A percentile compares a stretch with the other conserved stretches of the same genome.
Evolutionary conservation across 2,113 vertebrate genomes (phyloP).

Genomic region (Ailurus styani): DNA sequence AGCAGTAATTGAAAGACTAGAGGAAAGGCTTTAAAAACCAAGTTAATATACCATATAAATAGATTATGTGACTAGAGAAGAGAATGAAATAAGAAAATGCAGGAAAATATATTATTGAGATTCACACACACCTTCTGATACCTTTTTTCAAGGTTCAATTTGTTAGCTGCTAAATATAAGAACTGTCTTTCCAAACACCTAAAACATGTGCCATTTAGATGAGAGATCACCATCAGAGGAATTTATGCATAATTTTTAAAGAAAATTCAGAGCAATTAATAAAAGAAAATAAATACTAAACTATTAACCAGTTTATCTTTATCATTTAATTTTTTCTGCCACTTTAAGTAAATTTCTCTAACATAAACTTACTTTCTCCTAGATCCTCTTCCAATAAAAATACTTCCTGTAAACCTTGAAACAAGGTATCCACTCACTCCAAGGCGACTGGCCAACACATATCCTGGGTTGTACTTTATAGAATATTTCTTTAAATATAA

Average conservation of each 20-base stretch:
- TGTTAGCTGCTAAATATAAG: slow-evolving; percentile 61
- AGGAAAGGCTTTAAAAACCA: slow-evolving; percentile 43
- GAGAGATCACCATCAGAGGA: slow-evolving; percentile 52
- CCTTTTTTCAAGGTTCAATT: slow-evolving; percentile 78
- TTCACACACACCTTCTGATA: slow-evolving; percentile 73
- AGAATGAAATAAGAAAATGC: slow-evolving; percentile 49
- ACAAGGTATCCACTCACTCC: slow-evolving; percentile 96
- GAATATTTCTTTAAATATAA: slow-evolving; percentile 92
- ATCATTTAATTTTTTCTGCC: slow-evolving; percentile 69
- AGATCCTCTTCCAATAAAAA: slow-evolving; percentile 97
- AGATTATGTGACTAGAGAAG: slow-evolving; percentile 20
- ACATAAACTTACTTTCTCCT: slow-evolving; percentile 92
- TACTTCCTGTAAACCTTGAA: slow-evolving; percentile 98
- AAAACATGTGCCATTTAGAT: slow-evolving; percentile 43
- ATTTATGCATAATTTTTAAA: slow-evolving; percentile 49
- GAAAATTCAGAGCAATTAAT: slow-evolving; percentile 53
- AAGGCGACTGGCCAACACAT: slow-evolving; percentile 94
- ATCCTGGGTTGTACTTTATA: slow-evolving; percentile 96
- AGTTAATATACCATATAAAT: slow-evolving; percentile 34
- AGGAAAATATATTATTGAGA: slow-evolving; percentile 46
- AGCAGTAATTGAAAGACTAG: slow-evolving; percentile 32
- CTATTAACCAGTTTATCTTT: slow-evolving; percentile 57
- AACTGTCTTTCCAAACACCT: slow-evolving; percentile 53
- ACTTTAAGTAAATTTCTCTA: slow-evolving; percentile 65
- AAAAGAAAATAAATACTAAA: slow-evolving; percentile 50